Evolutionary conservation across 1,140 invertebrate genomes (phyloP), one percentile per base, ranked within the genome.

Genomic region (Eulimnadia texana): DNA sequence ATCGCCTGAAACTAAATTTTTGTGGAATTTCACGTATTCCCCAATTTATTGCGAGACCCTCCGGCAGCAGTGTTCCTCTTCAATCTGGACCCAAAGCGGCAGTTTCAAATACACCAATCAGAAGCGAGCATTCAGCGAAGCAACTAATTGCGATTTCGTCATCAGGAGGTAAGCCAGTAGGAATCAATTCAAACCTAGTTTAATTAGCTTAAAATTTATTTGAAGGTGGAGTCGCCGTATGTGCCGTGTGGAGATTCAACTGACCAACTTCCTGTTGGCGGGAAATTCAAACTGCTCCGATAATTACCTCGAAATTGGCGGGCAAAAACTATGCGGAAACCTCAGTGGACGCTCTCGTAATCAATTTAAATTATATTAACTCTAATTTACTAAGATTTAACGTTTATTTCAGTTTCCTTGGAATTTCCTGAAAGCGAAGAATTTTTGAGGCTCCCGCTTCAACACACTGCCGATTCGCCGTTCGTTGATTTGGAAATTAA

Each of bases 211-310:
- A 22, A 24, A 19, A 22, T 22, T 25, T 11, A 23, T 2, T 11
- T 6, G 27, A 55, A 55, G 53, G 24, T 55, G 53, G 53, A 55
- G 53, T 22, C 53, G 53, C n/a, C 53, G 53, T 6, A 55, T 55
- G 23, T 55, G 53, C 27, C 11, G 53, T 22, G 22, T 55, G 16
- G 22, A 55, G 27, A 11, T 55, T 16, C 22, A 55, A 1, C 25
- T 55, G 22, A 6, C 27, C 16, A 1, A 55, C 16, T 55, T 55
- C 53, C 10, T 22, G 22, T 25, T 55, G 9, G 27, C n/a, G 22
- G 53, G 27, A 11, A 22, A 24, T 25, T 25, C n/a, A 24, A 55
- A 55, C 27, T 55, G 53, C 27, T 16, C 22, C 22, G 11, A 22
- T 11, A 23, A 6, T 3, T 55, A 22, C 16, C 20, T 55, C 27